Percentiles rank a stretch among this genome's conserved stretches.
These are phyloP conservation scores for Myzus persicae DNA, from an alignment of 1,140 invertebrate genomes.

Conservation along the genomic window DNA sequence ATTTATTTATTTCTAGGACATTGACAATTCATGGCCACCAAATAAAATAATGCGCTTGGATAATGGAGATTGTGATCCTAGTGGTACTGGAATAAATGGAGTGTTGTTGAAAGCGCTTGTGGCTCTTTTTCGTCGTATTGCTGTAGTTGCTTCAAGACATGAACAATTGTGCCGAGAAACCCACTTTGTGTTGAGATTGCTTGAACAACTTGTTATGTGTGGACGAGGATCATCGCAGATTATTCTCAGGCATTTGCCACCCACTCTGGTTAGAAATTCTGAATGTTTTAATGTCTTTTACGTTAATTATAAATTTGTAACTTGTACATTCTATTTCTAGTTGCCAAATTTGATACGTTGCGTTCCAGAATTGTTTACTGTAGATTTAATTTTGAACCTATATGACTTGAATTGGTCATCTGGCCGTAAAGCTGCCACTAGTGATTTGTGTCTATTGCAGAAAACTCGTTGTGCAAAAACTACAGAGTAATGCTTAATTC, in stretches of 20 bases:
- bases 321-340: constrained; percentile 62
- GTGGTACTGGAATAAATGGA: constrained; percentile 34
- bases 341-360: constrained; percentile 81
- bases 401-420: constrained; percentile 77
- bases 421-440: constrained; percentile 80
- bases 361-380: constrained; percentile 77
- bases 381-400: constrained; percentile 75
- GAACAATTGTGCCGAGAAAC: constrained; percentile 82
- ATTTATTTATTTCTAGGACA: constrained; percentile 54
- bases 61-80: constrained; percentile 34
- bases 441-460: constrained; percentile 80
- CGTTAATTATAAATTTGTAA: background rate
- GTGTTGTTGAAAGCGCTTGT: constrained; percentile 71
- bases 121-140: constrained; percentile 76
- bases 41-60: constrained; percentile 61
- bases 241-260: constrained; percentile 83
- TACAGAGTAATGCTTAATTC: constrained; percentile 6
- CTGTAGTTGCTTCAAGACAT: constrained; percentile 77
- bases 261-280: constrained; percentile 69
- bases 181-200: constrained; percentile 84
- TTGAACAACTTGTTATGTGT: constrained; percentile 82
- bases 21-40: constrained; percentile 60
- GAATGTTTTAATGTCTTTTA: background rate
- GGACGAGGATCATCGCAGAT: constrained; percentile 77
- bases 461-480: constrained; percentile 69